phyloP scores from a whole-genome alignment of 2,797 vertebrate genomes.

The Varecia variegata region DNA sequence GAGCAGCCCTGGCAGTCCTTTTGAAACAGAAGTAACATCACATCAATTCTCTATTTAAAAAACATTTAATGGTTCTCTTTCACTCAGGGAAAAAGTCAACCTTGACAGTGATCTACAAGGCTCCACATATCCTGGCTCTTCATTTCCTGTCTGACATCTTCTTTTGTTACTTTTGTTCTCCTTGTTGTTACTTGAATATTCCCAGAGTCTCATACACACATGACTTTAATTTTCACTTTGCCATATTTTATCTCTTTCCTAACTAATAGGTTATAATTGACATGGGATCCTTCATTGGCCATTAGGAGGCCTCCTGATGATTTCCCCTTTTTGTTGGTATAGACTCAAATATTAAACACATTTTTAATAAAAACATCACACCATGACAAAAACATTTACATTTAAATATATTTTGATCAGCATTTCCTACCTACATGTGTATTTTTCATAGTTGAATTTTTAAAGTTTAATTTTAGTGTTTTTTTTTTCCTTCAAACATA shows the following conservation, averaged over 20 bases:
- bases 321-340: not conserved
- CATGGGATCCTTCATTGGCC: not conserved
- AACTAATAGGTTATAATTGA: not conserved
- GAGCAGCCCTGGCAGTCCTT: not conserved
- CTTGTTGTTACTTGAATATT: not conserved
- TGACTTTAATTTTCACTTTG: conserved; percentile 46
- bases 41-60: not conserved
- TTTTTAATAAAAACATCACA: not conserved
- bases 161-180: not conserved
- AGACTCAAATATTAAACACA: conserved; percentile 23
- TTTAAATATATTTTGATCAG: not conserved
- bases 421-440: not conserved
- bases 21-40: not conserved
- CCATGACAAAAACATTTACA: not conserved
- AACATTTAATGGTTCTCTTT: not conserved
- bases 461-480: conserved; percentile 19
- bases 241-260: not conserved
- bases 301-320: not conserved
- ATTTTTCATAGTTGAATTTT: conserved; percentile 2
- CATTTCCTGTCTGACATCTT: not conserved
- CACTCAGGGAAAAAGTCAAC: not conserved
- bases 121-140: not conserved
- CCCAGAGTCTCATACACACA: not conserved
- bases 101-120: not conserved
- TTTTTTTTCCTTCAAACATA: not conserved